Base-by-base conservation (phyloP, 1,140 invertebrate genomes). In the Rhopalosiphum maidis region DNA sequence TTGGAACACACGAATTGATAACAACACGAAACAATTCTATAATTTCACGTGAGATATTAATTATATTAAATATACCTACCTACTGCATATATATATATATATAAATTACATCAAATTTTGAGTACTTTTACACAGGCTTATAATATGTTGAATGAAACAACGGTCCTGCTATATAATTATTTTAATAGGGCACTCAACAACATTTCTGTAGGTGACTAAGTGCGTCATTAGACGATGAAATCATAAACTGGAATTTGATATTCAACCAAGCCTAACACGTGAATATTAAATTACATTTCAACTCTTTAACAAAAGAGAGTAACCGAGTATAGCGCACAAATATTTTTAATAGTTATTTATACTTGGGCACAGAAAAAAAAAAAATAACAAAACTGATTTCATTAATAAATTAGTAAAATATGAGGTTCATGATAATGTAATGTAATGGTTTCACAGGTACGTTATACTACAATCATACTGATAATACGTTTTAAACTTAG, bases 161-260 rank as follows among this genome's bases (percentile, higher is more conserved):
- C 88, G 88, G n/a, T 11, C 22, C 4, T 41, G 87, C 35, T 35
- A 37, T 89, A 55, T 55, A 55, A 89, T 77, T 77, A 77, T 54
- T 89, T 89, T 89, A 89, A 89, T 89, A 89, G 88, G 51, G 25
- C 51, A 89, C 88, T 89, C 88, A 23, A 55, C n/a, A n/a, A 37
- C n/a, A 55, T 89, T 89, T 37, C 48, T 89, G 88, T 22, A 25
- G 41, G 23, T 89, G 88, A 89, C 35, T 89, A 35, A 89, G 88
- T 89, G 51, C 51, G 15, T 89, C 88, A 25, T 89, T 55, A 55
- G 48, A 89, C 51, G 51, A 23, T 37, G 35, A n/a, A 89, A 89
- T 89, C 35, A 89, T 89, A 89, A 89, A 41, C 35, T 35, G 35
- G 88, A 46, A 46, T 86, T 30, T 77, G 60, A 77, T 77, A 77